These are phyloP conservation scores for Paratilapia polleni DNA, from an alignment of 2,113 vertebrate species.

Conservation along the genomic window DNA sequence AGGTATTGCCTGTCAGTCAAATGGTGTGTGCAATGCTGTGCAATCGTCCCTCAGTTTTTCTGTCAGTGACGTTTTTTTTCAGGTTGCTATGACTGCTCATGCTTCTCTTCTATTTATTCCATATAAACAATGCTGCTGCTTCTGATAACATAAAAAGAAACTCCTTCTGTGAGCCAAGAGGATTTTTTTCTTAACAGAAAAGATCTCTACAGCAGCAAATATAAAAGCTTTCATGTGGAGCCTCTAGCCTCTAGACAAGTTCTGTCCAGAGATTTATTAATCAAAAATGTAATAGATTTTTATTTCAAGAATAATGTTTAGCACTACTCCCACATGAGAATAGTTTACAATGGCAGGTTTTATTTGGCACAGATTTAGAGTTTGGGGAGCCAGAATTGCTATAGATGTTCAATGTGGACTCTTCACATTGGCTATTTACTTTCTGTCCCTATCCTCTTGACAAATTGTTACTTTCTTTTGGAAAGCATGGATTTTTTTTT, in stretches of 20 bases:
- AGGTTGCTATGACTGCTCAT: background rate
- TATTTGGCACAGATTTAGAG: background rate
- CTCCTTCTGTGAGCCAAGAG: background rate
- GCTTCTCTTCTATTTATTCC: constrained; percentile 8
- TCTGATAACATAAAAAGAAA: background rate
- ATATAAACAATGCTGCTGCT: background rate
- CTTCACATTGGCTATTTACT: background rate
- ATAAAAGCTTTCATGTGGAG: background rate
- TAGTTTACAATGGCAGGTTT: background rate
- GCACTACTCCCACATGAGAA: background rate
- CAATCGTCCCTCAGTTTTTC: constrained; percentile 4
- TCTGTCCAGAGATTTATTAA: background rate
- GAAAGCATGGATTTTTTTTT: background rate
- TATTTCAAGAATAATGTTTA: background rate
- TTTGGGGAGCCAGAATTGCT: background rate
- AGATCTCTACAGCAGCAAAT: background rate
- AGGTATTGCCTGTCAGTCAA: constrained; percentile 25
- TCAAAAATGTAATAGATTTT: background rate
- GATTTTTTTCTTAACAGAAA: background rate
- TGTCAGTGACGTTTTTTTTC: background rate
- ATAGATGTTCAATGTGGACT: background rate
- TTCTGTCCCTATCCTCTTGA: background rate
- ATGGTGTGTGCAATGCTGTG: constrained; percentile 15
- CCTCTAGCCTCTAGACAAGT: background rate
- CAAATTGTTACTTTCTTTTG: background rate